Evolutionary conservation across 2,113 vertebrate genomes (phyloP).

Genomic region (Parus major): DNA sequence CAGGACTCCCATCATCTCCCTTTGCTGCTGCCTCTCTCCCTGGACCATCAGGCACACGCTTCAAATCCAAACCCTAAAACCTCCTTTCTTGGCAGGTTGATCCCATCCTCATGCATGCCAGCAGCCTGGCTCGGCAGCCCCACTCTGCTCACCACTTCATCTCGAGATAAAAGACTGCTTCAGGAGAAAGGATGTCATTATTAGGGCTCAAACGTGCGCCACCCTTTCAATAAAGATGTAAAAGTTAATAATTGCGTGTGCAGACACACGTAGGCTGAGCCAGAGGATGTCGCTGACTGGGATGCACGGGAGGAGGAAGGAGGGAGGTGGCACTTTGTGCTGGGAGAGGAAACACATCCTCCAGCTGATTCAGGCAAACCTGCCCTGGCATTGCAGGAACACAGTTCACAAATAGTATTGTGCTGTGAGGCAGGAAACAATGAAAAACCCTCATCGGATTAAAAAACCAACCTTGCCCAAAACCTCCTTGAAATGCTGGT

Average conservation of each 20-base stretch:
- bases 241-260: not conserved
- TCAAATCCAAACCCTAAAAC: not conserved
- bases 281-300: not conserved
- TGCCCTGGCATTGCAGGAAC: rapidly evolving
- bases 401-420: rapidly evolving
- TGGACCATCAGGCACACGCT: rapidly evolving
- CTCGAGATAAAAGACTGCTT: not conserved
- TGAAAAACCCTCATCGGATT: not conserved
- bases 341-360: not conserved
- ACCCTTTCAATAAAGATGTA: not conserved
- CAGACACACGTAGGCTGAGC: not conserved
- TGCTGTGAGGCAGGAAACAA: not conserved
- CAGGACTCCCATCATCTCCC: rapidly evolving
- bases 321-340: not conserved
- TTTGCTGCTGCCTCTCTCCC: rapidly evolving
- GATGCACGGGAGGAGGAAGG: not conserved
- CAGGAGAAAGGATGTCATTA: not conserved
- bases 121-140: not conserved
- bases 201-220: rapidly evolving
- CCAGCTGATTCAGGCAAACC: not conserved
- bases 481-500: not conserved
- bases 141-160: rapidly evolving
- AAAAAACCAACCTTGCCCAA: not conserved
- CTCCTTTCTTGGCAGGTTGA: not conserved
- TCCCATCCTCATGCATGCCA: rapidly evolving